Evolutionary conservation across 1,140 invertebrate genomes (phyloP).

Genomic region (Chrysomallon squamiferum): DNA sequence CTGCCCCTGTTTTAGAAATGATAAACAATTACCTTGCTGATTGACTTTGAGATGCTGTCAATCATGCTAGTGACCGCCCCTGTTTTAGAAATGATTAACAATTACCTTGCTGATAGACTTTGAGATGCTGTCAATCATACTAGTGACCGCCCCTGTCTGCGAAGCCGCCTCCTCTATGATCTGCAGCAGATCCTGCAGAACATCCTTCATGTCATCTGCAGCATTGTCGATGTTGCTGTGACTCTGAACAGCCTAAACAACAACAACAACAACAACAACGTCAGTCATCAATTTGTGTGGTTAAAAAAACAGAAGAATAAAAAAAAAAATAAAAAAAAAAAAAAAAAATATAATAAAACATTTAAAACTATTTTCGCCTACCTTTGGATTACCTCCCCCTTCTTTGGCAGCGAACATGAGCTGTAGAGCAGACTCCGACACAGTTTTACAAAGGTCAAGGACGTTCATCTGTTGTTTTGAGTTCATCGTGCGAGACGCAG

Average conservation of each 20-base stretch:
- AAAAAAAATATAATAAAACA: too few relatives aligned
- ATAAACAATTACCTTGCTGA: slow-evolving; percentile 78
- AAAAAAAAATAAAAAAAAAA: too few relatives aligned
- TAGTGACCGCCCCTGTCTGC: slow-evolving; percentile 77
- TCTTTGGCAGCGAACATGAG: slow-evolving; percentile 87
- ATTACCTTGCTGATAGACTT: slow-evolving; percentile 80
- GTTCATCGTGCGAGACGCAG: slow-evolving; percentile 86
- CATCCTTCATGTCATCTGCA: slow-evolving; percentile 78
- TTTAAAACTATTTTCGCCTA: too few relatives aligned
- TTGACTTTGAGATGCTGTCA: slow-evolving; percentile 87
- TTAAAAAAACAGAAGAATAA: too few relatives aligned
- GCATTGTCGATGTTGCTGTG: slow-evolving; percentile 87
- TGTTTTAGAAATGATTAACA: too few relatives aligned
- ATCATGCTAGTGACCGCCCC: slow-evolving; percentile 81
- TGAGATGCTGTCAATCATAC: slow-evolving; percentile 89
- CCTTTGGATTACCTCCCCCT: slow-evolving; percentile 59
- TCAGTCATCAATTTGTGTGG: too few relatives aligned
- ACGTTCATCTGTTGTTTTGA: slow-evolving; percentile 87
- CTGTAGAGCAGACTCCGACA: slow-evolving; percentile 87
- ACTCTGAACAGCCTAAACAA: slow-evolving; percentile 76
- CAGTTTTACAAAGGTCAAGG: slow-evolving; percentile 92
- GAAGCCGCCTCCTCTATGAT: slow-evolving; percentile 85
- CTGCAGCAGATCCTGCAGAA: slow-evolving; percentile 80
- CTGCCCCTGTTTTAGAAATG: slow-evolving; percentile 79
- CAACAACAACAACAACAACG: too few relatives aligned